Base-by-base conservation (phyloP, 2,888 invertebrate species). In the Drosophila nr. perissopoda region DNA sequence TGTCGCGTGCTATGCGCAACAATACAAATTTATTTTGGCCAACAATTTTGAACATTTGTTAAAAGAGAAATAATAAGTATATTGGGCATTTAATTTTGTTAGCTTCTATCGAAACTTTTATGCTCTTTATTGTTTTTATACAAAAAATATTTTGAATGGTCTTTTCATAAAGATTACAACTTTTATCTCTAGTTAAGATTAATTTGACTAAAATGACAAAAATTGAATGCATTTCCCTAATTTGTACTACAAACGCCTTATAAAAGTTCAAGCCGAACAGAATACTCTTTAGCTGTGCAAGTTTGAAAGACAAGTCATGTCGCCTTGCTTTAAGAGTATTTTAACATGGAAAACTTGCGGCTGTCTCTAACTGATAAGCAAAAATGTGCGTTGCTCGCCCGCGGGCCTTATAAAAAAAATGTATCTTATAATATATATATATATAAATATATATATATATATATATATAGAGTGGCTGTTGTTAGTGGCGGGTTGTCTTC, bases 1-100 rank as follows among this genome's bases (percentile, higher is more conserved):
- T 89, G 87, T 90, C 87, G 87, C 90, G 87, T 88, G 87, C 87
- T 87, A 71, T 69, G 56, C 71, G 66, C 82, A 65, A 73, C 73
- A 76, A 73, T 61, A 69, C 49, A 77, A 80, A 70, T 77, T 68
- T 68, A 65, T 76, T 86, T 84, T 76, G 71, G 69, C 74, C 72
- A 86, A 83, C 61, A 73, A 80, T 85, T 81, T 85, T 64, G 56
- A 67, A 62, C 73, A 80, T 88, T 91, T 85, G 83, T 79, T 82
- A 70, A 78, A 75, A 81, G 73, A 49, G 66, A 76, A 79, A 69
- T 73, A 74, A 71, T 58, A 67, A 70, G 40, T 57, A 45, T 71
- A 62, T 61, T 71, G 51, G 36, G 2, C 27, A 25, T 25, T 18
- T 13, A 18, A 21, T 36, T 25, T 16, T 13, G 2, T 2, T 0